Conservation (phyloP, 2,113 vertebrate species). For the Lichenostomus cassidix region DNA sequence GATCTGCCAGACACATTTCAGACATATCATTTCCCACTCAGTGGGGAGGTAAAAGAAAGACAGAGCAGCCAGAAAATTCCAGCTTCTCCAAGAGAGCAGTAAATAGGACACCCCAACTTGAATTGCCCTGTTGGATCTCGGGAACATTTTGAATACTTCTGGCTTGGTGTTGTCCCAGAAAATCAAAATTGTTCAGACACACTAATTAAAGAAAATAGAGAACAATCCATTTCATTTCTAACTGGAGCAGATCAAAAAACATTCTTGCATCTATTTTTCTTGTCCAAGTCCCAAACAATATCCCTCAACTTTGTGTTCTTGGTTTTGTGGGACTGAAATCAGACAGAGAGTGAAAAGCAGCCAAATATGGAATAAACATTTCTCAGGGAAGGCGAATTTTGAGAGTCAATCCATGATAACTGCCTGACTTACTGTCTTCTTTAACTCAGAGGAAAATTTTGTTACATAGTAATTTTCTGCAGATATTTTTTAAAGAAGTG, state of each 20-base stretch:
- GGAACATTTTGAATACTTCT: conserved; percentile 9
- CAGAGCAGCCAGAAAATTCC: neutral
- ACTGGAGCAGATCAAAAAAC: neutral
- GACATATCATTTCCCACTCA: neutral
- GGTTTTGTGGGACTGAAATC: neutral
- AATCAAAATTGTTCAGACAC: neutral
- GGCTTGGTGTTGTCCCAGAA: conserved; percentile 23
- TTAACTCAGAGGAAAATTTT: neutral
- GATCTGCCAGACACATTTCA: neutral
- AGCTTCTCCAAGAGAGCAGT: neutral
- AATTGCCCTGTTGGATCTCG: neutral
- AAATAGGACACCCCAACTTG: neutral
- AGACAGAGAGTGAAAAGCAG: neutral
- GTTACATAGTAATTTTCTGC: neutral
- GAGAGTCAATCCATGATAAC: neutral
- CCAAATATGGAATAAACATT: neutral
- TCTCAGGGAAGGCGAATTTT: neutral
- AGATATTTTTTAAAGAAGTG: neutral
- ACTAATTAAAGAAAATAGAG: neutral
- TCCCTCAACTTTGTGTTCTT: neutral
- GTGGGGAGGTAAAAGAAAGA: neutral
- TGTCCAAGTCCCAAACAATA: neutral
- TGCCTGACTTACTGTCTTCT: neutral
- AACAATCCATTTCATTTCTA: conserved; percentile 11
- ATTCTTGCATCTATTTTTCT: neutral